phyloP scores from a whole-genome alignment of 2,888 invertebrate genomes.

The Lampropteryx suffumata region DNA sequence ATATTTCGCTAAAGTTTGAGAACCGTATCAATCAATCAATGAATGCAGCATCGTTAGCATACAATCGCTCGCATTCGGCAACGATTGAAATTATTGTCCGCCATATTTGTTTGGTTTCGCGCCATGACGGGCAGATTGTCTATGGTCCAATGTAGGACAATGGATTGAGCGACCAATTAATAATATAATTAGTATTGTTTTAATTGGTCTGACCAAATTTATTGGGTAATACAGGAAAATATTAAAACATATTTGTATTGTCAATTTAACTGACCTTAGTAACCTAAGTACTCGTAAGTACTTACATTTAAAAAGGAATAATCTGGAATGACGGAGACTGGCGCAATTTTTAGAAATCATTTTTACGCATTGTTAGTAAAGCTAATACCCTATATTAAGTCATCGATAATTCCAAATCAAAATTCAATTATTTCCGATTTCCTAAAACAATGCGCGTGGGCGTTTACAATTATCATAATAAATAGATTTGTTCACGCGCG shows the following conservation, averaged over 20 bases:
- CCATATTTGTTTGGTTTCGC: conserved; percentile 61
- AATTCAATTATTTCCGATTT: conserved; percentile 58
- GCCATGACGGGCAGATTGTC: conserved; percentile 49
- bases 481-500: conserved; percentile 64
- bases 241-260: background rate
- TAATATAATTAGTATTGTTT: conserved; percentile 39
- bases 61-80: conserved; percentile 21
- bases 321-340: conserved; percentile 9
- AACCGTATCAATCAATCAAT: conserved; percentile 17
- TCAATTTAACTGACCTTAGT: background rate
- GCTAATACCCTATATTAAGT: too few species aligned
- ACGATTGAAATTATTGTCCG: conserved; percentile 57
- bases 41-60: conserved; percentile 22
- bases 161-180: conserved; percentile 55
- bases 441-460: conserved; percentile 48
- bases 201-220: conserved; percentile 9
- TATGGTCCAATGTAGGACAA: conserved; percentile 45
- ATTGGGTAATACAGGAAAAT: conserved; percentile 3
- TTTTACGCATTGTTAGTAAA: too few species aligned
- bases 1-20: conserved; percentile 6
- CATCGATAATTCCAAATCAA: conserved; percentile 43
- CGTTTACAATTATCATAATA: conserved; percentile 63
- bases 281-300: background rate
- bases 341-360: too few species aligned
- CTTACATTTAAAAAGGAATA: too few species aligned